Conservation (phyloP, 2,888 invertebrate species). For the Vanessa cardui region DNA sequence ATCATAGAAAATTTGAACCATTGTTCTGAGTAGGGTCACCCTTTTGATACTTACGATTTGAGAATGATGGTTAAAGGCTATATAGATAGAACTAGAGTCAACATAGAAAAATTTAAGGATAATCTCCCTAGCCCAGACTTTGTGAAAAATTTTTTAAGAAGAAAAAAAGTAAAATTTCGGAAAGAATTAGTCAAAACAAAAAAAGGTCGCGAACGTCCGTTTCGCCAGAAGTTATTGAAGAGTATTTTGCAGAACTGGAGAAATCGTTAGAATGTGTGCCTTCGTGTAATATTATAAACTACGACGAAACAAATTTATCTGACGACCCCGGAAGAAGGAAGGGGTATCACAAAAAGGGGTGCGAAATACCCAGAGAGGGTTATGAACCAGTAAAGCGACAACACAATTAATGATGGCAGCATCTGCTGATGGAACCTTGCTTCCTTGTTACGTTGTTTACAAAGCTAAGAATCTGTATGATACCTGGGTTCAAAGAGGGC, state of each 20-base stretch:
- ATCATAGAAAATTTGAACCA: slow-evolving; percentile 36
- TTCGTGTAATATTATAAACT: slow-evolving; percentile 37
- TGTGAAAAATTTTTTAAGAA: slow-evolving; percentile 29
- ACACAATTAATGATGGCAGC: slow-evolving; percentile 59
- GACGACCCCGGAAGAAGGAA: slow-evolving; percentile 41
- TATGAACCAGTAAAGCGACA: slow-evolving; percentile 53
- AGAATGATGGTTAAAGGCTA: slow-evolving; percentile 32
- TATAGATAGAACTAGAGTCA: slow-evolving; percentile 27
- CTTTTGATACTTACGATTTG: slow-evolving; percentile 34
- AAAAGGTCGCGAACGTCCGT: slow-evolving; percentile 31
- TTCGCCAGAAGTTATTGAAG: slow-evolving; percentile 25
- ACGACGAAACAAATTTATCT: slow-evolving; percentile 44
- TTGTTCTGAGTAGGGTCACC: slow-evolving; percentile 44
- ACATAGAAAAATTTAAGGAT: slow-evolving; percentile 30
- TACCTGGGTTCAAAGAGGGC: slow-evolving; percentile 61
- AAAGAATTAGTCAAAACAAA: slow-evolving; percentile 37
- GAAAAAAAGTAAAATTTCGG: slow-evolving; percentile 29
- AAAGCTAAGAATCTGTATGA: slow-evolving; percentile 58
- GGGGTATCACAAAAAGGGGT: slow-evolving; percentile 47
- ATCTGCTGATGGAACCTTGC: slow-evolving; percentile 35
- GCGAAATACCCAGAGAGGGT: slow-evolving; percentile 56
- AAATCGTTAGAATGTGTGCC: slow-evolving; percentile 37
- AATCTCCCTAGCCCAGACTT: slow-evolving; percentile 38
- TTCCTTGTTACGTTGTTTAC: slow-evolving; percentile 63
- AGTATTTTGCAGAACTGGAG: slow-evolving; percentile 14